phyloP scores from a whole-genome alignment of 1,140 invertebrate genomes.

The Brachystomella parvula region DNA sequence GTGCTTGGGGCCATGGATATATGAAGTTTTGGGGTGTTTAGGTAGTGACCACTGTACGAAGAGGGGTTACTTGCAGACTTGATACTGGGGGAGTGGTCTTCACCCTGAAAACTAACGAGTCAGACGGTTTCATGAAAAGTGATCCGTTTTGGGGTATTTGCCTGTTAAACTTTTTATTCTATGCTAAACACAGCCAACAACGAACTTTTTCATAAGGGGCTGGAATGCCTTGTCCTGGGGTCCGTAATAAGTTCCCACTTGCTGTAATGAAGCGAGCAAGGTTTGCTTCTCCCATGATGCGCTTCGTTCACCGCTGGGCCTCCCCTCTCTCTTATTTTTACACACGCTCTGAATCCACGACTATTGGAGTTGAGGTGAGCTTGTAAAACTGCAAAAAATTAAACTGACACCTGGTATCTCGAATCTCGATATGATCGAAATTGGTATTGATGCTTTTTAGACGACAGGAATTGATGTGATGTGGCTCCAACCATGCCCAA shows the following conservation, averaged over 20 bases:
- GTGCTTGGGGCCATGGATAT: constrained; percentile 26
- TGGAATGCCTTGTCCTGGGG: constrained; percentile 25
- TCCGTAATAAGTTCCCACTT: constrained; percentile 9
- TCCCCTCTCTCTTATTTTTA: constrained; percentile 21
- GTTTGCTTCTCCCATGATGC: constrained; percentile 5
- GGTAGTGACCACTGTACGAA: constrained; percentile 21
- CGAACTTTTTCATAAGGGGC: neutral
- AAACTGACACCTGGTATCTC: neutral
- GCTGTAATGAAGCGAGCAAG: constrained; percentile 15
- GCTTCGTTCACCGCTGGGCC: constrained; percentile 25
- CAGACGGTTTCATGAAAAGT: constrained; percentile 26
- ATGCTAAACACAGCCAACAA: neutral
- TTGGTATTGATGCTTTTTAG: neutral
- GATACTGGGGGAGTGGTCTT: constrained; percentile 19
- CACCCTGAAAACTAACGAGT: constrained; percentile 17
- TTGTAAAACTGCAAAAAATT: neutral
- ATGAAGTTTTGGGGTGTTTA: constrained; percentile 26
- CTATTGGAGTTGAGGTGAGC: constrained; percentile 18
- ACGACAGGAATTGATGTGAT: neutral
- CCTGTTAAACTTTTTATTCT: neutral
- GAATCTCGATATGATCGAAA: neutral
- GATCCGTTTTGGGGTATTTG: constrained; percentile 28
- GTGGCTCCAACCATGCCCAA: neutral
- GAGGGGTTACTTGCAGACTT: constrained; percentile 24
- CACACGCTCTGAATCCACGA: constrained; percentile 5